phyloP scores from a whole-genome alignment of 2,888 invertebrate genomes.

The Metopia argyrocephala region DNA sequence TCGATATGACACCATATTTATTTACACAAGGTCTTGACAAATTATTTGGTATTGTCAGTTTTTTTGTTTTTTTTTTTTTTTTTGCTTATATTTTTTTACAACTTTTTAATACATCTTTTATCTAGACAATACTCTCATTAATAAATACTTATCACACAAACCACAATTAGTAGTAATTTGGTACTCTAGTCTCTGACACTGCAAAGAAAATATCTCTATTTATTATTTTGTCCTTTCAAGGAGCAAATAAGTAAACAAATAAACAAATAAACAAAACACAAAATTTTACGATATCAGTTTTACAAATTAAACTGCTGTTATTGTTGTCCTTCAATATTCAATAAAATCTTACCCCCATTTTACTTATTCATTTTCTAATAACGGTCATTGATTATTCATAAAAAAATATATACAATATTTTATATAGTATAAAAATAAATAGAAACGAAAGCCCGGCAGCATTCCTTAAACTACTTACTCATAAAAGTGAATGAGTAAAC shows the following conservation, averaged over 20 bases:
- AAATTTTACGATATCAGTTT: not conserved
- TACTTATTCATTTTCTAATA: conserved; percentile 32
- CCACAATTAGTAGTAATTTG: no score
- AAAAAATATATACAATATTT: conserved; percentile 29
- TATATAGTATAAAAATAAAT: not conserved
- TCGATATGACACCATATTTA: no score
- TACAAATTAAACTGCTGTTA: not conserved
- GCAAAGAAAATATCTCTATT: not conserved
- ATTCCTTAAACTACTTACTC: not conserved
- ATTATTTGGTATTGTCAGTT: no score
- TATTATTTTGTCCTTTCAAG: not conserved
- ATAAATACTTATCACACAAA: not conserved
- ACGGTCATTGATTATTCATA: conserved; percentile 50
- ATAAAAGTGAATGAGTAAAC: not conserved
- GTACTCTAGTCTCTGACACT: no score
- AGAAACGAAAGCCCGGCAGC: conserved; percentile 21
- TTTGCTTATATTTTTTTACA: no score
- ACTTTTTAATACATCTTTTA: no score
- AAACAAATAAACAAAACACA: not conserved
- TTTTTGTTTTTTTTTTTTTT: no score
- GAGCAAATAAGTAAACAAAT: no score
- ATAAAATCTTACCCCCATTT: conserved; percentile 23
- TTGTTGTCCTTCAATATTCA: not conserved
- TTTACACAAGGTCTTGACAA: no score
- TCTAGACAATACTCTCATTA: not conserved